Base-by-base conservation (phyloP, 2,113 vertebrate species). In the Nerophis ophidion region DNA sequence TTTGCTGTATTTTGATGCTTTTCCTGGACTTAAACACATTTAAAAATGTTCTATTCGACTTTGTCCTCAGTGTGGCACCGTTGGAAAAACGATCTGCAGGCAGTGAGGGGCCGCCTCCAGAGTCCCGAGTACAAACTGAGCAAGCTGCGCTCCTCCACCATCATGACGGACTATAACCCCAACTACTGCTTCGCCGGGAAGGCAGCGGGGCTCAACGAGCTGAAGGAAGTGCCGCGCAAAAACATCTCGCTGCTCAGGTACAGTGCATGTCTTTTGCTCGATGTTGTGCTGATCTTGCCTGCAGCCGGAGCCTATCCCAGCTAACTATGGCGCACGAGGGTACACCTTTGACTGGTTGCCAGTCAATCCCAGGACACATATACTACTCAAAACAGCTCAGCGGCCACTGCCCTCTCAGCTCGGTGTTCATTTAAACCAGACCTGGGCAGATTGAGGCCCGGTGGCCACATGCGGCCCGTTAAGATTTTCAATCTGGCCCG, bases 161-260 rank as follows among this genome's bases (percentile, higher is more conserved):
- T 95, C 77, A 95, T 92, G 92, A 98, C 93, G 0, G 93, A 95
- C 75, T 94, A 94, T 86, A 95, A 94, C 61, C 94, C 93, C n/a
- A 94, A 96, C 87, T 96, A 95, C 85, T 95, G 93, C 88, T 96
- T 93, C 12, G 83, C 91, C 3, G 93, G 93, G 19, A 95, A 95
- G 71, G 88, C 89, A 0, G 83, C 90, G 5, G 89, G 92, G 0
- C 87, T 95, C 55, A 84, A 85, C 0, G 93, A 95, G 61, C 89
- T 95, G 46, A 94, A 92, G 52, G 93, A 98, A 81, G 92, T 96
- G 10, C 93, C 93, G 0, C 89, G 92, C 72, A 93, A 90, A 77
- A 96, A 93, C 81, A 93, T 97, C 83, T 91, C 91, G 12, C 89
- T 97, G 51, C 91, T 99, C 64, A 90, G 91, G 94, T 95, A 84